These are phyloP conservation scores for Melanargia galathea DNA, from an alignment of 2,888 invertebrate genomes.

Conservation along the genomic window DNA sequence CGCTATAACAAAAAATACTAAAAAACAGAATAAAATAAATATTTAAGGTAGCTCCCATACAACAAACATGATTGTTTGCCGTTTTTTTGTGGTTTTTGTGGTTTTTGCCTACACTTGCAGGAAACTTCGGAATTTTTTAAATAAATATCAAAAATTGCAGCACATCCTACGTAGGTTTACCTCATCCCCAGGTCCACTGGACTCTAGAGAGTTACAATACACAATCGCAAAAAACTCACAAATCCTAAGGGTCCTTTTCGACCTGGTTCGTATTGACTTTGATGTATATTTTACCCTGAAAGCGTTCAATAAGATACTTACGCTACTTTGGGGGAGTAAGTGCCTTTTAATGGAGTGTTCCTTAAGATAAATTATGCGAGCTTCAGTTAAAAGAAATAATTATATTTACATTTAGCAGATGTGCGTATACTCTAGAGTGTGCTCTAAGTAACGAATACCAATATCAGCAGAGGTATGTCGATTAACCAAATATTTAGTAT, in stretches of 20 bases:
- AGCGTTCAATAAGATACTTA: conserved; percentile 9
- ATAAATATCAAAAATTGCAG: no score
- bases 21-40: no score
- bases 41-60: no score
- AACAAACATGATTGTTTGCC: no score
- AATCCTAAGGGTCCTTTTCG: background rate
- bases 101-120: no score
- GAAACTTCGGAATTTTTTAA: no score
- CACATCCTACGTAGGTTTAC: background rate
- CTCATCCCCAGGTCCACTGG: background rate
- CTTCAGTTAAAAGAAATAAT: background rate
- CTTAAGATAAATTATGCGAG: background rate
- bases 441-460: background rate
- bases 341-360: conserved; percentile 9
- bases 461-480: background rate
- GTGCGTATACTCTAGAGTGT: background rate
- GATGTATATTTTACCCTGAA: background rate
- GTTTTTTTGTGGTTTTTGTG: background rate
- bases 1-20: no score
- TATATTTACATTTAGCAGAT: conserved; percentile 1
- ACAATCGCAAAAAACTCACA: background rate
- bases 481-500: background rate
- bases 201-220: background rate
- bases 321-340: background rate
- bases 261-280: background rate